Conservation (phyloP, 2,797 vertebrate species). For the Notoglanidium macrostoma region DNA sequence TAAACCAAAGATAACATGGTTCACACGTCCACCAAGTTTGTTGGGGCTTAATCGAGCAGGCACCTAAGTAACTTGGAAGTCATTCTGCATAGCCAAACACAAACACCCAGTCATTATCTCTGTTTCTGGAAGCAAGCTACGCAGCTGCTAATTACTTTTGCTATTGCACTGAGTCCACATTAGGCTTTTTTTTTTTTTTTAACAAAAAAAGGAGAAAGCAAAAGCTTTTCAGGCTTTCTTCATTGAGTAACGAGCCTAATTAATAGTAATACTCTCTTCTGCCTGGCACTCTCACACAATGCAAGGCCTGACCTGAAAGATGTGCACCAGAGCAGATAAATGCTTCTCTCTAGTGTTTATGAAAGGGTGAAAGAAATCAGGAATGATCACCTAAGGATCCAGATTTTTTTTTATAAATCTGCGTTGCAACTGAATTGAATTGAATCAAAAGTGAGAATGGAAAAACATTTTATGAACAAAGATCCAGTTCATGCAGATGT, state of each 20-base stretch:
- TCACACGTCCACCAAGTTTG: slow-evolving; percentile 3
- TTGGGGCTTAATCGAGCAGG: slow-evolving; percentile 21
- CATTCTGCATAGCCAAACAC: slow-evolving; percentile 39
- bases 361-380: not conserved
- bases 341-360: not conserved
- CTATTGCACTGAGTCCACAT: slow-evolving; percentile 5
- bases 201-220: not conserved
- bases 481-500: not conserved
- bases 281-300: not conserved
- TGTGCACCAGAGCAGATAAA: not conserved
- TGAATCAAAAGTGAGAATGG: not conserved
- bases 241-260: not conserved
- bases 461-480: not conserved
- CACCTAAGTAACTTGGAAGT: slow-evolving; percentile 35
- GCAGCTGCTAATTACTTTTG: slow-evolving; percentile 24
- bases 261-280: not conserved
- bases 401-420: not conserved
- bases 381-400: not conserved
- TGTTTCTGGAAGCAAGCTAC: slow-evolving; percentile 27
- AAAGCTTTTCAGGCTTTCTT: not conserved
- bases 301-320: not conserved
- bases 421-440: too few relatives aligned
- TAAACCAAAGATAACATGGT: not conserved
- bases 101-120: slow-evolving; percentile 44
- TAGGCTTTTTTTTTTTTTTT: not conserved